Evolutionary conservation across 2,113 vertebrate species (phyloP), one percentile per base, ranked within the genome.

Genomic region (Choloepus hoffmanni): DNA sequence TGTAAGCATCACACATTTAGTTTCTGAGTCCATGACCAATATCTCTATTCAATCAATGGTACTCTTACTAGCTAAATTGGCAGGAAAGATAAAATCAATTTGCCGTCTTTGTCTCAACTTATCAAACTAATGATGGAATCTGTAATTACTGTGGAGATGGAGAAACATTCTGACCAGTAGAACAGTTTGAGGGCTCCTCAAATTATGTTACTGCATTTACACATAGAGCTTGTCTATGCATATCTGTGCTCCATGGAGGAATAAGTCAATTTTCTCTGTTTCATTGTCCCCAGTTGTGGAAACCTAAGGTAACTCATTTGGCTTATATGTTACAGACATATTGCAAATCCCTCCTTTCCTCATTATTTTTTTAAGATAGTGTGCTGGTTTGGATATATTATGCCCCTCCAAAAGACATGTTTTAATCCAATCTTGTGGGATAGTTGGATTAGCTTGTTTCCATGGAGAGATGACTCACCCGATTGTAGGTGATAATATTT

Each of bases 161-260:
- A 95, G 62, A 95, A 84, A 79, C 74, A 88, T 81, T 95, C 91
- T 85, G 67, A 91, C 26, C 30, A 23, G 43, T 30, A 86, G 26
- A 84, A 82, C 45, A 89, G 26, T 89, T 79, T 73, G 40, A 53
- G 23, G 53, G 40, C 6, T 23, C 36, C 60, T 91, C 36, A 93
- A 70, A 85, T 81, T 81, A 63, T 0, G 45, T 85, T 78, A 72
- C 53, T 94, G 82, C 74, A 74, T 55, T 21, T 90, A 58, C 9
- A 48, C 74, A 26, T 6, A 23, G 48, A 36, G 14, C 7, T 83
- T 45, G n/a, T 68, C 14, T 79, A 12, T 26, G 45, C 15, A 6
- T 13, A 68, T 33, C 28, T 95, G 15, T n/a, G 40, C 85, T 82
- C 74, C 33, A 76, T 21, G 40, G 33, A 85, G 15, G 18, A 85